These are phyloP conservation scores for Altica lythri DNA, from an alignment of 2,888 invertebrate genomes.

Conservation along the genomic window DNA sequence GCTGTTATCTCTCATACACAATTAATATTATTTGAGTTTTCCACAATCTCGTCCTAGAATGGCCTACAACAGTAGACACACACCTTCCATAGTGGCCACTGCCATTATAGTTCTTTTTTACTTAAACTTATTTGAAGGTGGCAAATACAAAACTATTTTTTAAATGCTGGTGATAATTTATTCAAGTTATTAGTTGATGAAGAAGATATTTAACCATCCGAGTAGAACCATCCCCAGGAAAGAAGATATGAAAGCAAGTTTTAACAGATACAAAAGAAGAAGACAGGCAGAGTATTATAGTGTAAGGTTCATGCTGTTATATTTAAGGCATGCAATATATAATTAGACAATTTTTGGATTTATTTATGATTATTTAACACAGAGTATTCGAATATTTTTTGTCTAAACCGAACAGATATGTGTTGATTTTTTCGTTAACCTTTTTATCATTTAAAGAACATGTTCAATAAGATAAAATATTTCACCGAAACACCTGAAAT, in stretches of 20 bases:
- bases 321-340: conserved; percentile 19
- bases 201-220: conserved; percentile 28
- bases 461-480: too few species aligned
- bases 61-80: conserved; percentile 37
- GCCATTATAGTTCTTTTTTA: conserved; percentile 23
- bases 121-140: conserved; percentile 29
- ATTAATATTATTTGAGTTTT: conserved; percentile 26
- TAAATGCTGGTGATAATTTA: conserved; percentile 48
- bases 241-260: conserved; percentile 27
- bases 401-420: too few species aligned
- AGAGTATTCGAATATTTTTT: too few species aligned
- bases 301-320: conserved; percentile 28
- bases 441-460: too few species aligned
- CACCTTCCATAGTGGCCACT: conserved; percentile 23
- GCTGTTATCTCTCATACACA: conserved; percentile 21
- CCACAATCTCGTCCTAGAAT: conserved; percentile 36
- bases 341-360: conserved; percentile 1
- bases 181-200: conserved; percentile 31
- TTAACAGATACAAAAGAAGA: conserved; percentile 23
- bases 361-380: too few species aligned
- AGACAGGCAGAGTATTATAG: conserved; percentile 33
- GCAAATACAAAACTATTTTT: conserved; percentile 31
- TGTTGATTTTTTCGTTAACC: too few species aligned
- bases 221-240: conserved; percentile 25
- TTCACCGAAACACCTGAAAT: too few species aligned